Conservation (phyloP, 2,888 invertebrate species). For the Epinotia demarniana region DNA sequence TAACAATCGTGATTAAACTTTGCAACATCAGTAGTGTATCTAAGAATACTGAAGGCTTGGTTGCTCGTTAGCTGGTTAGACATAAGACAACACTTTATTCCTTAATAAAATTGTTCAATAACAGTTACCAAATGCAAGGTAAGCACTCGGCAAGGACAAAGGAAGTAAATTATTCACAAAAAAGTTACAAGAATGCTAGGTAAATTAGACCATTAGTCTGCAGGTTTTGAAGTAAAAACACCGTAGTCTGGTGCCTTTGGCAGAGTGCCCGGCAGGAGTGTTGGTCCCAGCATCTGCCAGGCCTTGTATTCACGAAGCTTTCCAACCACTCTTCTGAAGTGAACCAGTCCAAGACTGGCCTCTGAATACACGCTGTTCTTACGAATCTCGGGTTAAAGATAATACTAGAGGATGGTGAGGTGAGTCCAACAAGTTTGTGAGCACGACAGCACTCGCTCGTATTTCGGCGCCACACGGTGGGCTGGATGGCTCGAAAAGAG, state of each 20-base stretch:
- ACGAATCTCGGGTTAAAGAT: background rate
- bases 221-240: constrained; percentile 38
- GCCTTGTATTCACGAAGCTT: background rate
- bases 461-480: too few species aligned
- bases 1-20: too few species aligned
- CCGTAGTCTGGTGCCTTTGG: constrained; percentile 64
- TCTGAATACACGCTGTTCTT: background rate
- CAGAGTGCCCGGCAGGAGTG: constrained; percentile 69
- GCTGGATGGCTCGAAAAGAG: too few species aligned
- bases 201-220: constrained; percentile 40
- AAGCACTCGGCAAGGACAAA: background rate
- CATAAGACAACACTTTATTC: background rate
- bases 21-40: too few species aligned
- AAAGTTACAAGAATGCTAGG: constrained; percentile 17
- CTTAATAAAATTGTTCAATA: background rate
- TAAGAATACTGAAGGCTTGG: too few species aligned
- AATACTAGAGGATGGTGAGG: background rate
- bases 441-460: background rate
- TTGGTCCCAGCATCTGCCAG: constrained; percentile 53
- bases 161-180: constrained; percentile 29
- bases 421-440: background rate
- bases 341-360: background rate
- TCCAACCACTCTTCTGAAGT: background rate
- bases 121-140: background rate
- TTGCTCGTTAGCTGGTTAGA: too few species aligned